phyloP scores from a whole-genome alignment of 2,888 invertebrate genomes.

The Oxytorus armatus region DNA sequence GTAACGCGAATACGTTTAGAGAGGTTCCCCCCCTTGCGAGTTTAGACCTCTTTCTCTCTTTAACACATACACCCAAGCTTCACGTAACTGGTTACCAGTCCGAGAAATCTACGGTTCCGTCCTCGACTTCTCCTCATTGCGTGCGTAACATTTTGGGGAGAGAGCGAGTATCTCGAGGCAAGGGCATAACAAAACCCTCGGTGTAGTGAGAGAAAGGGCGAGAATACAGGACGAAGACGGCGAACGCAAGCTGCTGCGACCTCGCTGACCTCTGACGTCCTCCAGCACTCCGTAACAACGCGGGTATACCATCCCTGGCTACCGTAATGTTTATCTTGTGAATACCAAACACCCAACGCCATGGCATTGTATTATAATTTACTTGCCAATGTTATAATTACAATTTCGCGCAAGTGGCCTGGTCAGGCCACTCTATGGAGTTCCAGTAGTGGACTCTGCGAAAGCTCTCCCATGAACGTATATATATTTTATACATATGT shows the following conservation, averaged over 20 bases:
- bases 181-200: slow-evolving; percentile 23
- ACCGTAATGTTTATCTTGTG: slow-evolving; percentile 82
- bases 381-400: slow-evolving; percentile 84
- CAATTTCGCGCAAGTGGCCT: slow-evolving; percentile 81
- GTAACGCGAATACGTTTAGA: slow-evolving; percentile 60
- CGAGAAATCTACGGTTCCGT: slow-evolving; percentile 44
- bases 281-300: slow-evolving; percentile 53
- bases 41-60: slow-evolving; percentile 32
- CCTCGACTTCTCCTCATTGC: slow-evolving; percentile 7
- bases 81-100: background rate
- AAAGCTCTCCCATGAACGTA: slow-evolving; percentile 35
- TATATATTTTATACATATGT: background rate
- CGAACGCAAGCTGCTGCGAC: slow-evolving; percentile 42
- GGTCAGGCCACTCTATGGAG: slow-evolving; percentile 48
- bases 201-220: too few species aligned
- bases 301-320: slow-evolving; percentile 49
- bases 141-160: slow-evolving; percentile 26
- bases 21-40: background rate
- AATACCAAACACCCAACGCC: slow-evolving; percentile 81
- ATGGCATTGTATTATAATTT: slow-evolving; percentile 84
- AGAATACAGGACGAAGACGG: slow-evolving; percentile 50
- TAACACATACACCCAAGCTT: background rate
- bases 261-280: slow-evolving; percentile 66
- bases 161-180: slow-evolving; percentile 51
- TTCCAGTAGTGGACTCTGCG: slow-evolving; percentile 56